phyloP scores from a whole-genome alignment of 2,797 vertebrate species.

The Sylvia borin region DNA sequence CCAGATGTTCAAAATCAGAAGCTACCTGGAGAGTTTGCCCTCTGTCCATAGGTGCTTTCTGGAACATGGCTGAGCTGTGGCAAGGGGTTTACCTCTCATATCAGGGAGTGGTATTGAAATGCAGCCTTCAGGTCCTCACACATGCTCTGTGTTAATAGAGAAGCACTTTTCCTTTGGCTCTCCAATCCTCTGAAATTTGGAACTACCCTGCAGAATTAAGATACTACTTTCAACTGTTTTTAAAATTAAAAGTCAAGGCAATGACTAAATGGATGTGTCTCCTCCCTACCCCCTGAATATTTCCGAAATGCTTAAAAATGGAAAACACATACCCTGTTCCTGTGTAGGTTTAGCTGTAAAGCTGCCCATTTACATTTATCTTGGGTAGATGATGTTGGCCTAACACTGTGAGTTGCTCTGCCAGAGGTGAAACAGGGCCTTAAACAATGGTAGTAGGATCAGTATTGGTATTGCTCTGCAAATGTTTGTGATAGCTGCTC shows the following conservation, averaged over 20 bases:
- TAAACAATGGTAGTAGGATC: not conserved
- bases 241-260: not conserved
- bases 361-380: not conserved
- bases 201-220: not conserved
- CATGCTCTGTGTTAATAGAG: not conserved
- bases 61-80: not conserved
- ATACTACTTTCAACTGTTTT: not conserved
- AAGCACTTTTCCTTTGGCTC: conserved; percentile 16
- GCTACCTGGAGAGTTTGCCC: not conserved
- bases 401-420: not conserved
- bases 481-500: not conserved
- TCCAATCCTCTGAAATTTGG: conserved; percentile 74
- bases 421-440: not conserved
- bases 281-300: not conserved
- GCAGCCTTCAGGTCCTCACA: not conserved
- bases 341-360: not conserved
- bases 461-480: not conserved
- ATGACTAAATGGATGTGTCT: not conserved
- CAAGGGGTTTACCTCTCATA: not conserved
- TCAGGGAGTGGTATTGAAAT: not conserved
- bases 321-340: not conserved
- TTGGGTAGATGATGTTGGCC: not conserved
- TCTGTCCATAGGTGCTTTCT: not conserved
- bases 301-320: not conserved
- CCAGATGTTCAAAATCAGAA: not conserved